Percentiles rank a stretch among this genome's conserved stretches.
These are phyloP conservation scores for Centropus unirufus DNA, from an alignment of 2,113 vertebrate genomes.

Conservation along the genomic window DNA sequence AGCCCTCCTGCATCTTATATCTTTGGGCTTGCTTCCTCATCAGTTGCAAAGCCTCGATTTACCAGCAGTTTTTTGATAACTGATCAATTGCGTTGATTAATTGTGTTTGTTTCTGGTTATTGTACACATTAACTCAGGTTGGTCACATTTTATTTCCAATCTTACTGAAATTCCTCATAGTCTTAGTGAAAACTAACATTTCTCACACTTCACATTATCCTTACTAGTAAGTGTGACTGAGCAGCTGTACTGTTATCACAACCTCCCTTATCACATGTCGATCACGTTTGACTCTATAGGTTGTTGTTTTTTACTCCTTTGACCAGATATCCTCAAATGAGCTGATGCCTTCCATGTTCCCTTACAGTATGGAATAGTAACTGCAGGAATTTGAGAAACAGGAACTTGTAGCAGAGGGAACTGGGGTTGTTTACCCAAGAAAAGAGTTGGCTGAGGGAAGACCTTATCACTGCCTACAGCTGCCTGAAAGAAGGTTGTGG, in stretches of 20 bases:
- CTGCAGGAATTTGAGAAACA: neutral
- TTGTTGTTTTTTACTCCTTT: neutral
- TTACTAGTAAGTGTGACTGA: neutral
- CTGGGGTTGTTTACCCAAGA: no score
- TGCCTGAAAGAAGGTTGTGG: no score
- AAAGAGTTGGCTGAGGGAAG: no score
- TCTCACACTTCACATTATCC: neutral
- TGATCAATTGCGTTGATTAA: neutral
- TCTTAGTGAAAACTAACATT: neutral
- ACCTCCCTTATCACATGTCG: neutral
- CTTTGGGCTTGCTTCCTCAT: neutral
- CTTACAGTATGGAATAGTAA: accelerated
- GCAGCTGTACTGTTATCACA: neutral
- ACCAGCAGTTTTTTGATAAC: neutral
- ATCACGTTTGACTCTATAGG: neutral
- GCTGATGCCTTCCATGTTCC: accelerated
- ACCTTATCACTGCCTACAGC: no score
- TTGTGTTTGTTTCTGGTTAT: neutral
- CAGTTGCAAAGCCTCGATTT: neutral
- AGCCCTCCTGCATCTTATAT: neutral
- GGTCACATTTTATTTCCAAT: neutral
- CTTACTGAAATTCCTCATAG: neutral
- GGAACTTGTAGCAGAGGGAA: no score
- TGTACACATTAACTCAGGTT: neutral
- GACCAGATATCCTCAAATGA: neutral